Evolutionary conservation across 2,113 vertebrate genomes (phyloP).

Genomic region (human): DNA sequence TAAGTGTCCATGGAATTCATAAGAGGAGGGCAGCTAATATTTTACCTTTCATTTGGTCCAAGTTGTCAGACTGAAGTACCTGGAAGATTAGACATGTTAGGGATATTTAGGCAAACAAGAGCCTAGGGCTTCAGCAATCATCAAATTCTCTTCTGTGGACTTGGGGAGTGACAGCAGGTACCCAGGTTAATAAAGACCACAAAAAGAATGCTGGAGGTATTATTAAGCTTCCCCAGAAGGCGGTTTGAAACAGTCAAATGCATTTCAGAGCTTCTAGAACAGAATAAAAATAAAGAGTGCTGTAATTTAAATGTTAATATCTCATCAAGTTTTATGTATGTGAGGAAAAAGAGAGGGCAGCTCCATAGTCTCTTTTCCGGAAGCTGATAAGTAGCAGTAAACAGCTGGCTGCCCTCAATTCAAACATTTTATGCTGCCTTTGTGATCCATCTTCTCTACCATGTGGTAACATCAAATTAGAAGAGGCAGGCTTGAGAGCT

Average conservation of each 20-base stretch:
- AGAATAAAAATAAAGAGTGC: slow-evolving; percentile 64
- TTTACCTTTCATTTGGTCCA: slow-evolving; percentile 33
- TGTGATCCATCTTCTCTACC: slow-evolving; percentile 43
- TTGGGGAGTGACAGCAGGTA: slow-evolving; percentile 8
- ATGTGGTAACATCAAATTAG: slow-evolving; percentile 23
- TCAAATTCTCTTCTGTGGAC: slow-evolving; percentile 24
- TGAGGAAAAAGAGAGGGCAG: not conserved
- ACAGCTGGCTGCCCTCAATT: slow-evolving; percentile 12
- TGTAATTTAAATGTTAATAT: slow-evolving; percentile 75
- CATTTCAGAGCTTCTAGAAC: slow-evolving; percentile 72
- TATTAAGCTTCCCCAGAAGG: slow-evolving; percentile 64
- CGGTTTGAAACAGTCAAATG: slow-evolving; percentile 57
- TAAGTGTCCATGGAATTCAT: not conserved
- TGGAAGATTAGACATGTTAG: not conserved
- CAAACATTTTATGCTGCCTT: slow-evolving; percentile 22
- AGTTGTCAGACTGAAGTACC: slow-evolving; percentile 30
- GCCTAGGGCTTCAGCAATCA: slow-evolving; percentile 23
- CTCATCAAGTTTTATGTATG: slow-evolving; percentile 74
- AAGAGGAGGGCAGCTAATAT: not conserved
- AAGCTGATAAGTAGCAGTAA: slow-evolving; percentile 43
- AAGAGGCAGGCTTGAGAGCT: not conserved
- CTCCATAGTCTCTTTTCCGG: not conserved
- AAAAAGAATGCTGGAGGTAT: slow-evolving; percentile 33
- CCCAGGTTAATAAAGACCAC: slow-evolving; percentile 52
- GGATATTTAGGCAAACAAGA: slow-evolving; percentile 60